phyloP scores from a whole-genome alignment of 2,888 invertebrate genomes.

The Podotricha telesiphe region DNA sequence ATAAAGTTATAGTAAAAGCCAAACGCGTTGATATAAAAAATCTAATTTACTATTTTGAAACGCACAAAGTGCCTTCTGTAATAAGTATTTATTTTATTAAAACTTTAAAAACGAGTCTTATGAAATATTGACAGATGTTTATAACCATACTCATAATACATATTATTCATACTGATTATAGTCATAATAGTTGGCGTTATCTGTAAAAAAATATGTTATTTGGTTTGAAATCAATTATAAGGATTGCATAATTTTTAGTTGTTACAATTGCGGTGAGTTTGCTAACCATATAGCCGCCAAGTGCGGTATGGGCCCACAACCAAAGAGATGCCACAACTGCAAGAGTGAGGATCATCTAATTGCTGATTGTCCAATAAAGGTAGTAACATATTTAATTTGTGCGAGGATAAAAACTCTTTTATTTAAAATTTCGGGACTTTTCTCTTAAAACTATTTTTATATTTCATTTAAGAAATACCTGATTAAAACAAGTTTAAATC shows the following conservation, averaged over 20 bases:
- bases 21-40: no score
- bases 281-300: constrained; percentile 96
- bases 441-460: no score
- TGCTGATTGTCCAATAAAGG: constrained; percentile 91
- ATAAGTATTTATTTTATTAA: background rate
- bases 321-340: constrained; percentile 95
- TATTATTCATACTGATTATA: no score
- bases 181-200: background rate
- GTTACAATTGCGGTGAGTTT: constrained; percentile 97
- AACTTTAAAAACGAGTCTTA: background rate
- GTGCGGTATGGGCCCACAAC: constrained; percentile 93
- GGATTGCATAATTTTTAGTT: constrained; percentile 81
- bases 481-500: no score
- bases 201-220: background rate
- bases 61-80: background rate
- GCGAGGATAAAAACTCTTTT: no score
- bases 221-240: background rate
- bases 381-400: constrained; percentile 45
- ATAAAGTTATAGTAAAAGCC: no score
- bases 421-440: no score
- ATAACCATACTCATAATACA: background rate
- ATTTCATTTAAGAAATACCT: no score
- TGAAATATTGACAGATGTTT: background rate
- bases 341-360: constrained; percentile 94
- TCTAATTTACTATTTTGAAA: background rate